Percentiles rank a stretch among this genome's conserved stretches.
Evolutionary conservation across 2,797 vertebrate species (phyloP).

Genomic region (Eremophila alpestris): DNA sequence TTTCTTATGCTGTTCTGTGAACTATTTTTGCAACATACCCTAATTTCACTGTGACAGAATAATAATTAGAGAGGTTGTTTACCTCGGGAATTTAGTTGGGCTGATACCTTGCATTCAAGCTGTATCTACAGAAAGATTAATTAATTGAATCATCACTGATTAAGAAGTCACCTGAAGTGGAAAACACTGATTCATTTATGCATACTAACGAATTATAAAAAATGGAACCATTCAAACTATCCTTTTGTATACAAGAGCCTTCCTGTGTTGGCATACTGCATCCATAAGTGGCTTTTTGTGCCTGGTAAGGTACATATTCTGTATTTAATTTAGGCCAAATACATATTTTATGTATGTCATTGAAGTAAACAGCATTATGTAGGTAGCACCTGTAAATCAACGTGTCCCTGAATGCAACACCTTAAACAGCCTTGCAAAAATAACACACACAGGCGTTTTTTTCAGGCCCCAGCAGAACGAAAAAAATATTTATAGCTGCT

Average conservation of each 20-base stretch:
- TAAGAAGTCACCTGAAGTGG: conserved; percentile 51
- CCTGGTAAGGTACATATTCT: not conserved
- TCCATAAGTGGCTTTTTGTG: conserved; percentile 14
- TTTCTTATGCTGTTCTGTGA: not conserved
- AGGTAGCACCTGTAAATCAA: conserved; percentile 50
- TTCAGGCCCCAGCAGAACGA: not conserved
- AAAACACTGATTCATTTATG: conserved; percentile 33
- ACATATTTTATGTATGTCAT: conserved; percentile 30
- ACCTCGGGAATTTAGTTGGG: not conserved
- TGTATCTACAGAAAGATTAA: conserved; percentile 29
- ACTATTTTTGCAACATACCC: conserved; percentile 9
- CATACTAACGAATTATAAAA: not conserved
- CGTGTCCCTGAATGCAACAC: not conserved
- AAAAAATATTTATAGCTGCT: not conserved
- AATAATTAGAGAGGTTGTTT: conserved; percentile 40
- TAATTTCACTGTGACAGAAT: conserved; percentile 14
- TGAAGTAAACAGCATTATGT: conserved; percentile 17
- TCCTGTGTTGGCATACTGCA: not conserved
- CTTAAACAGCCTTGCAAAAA: not conserved
- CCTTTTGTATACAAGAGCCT: not conserved
- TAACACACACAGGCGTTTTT: not conserved
- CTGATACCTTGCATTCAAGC: conserved; percentile 4
- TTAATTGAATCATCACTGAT: conserved; percentile 55
- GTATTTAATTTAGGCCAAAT: conserved; percentile 26
- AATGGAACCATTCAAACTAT: not conserved